Evolutionary conservation across 2,113 vertebrate species (phyloP), one percentile per base, ranked within the genome.

Genomic region (Trichechus manatus): DNA sequence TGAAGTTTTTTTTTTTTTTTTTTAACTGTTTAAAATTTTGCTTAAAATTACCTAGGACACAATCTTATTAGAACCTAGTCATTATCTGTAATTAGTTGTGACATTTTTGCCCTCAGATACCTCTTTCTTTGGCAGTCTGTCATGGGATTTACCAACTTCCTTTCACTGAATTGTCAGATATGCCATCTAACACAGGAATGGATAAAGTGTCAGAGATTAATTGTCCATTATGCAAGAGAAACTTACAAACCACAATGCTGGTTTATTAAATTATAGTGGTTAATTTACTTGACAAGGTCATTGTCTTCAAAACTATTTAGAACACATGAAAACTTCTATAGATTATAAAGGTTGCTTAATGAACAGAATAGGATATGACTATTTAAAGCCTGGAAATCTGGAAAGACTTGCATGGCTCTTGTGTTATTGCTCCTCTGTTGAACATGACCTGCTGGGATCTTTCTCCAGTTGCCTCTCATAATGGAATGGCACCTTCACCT

Each of bases 31-130:
- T 2, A 85, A 36, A 93, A 59, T 87, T 96, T 94, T 66, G 89
- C 53, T 91, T 94, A 94, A 83, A 84, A 59, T 88, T 23, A 90
- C 61, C 14, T 39, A 88, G 50, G 53, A 95, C 84, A 94, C 44
- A 78, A 0, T 95, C 84, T 96, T n/a, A 80, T 95, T 90, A 93
- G 39, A 90, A 86, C 4, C 78, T 94, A 59, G 36, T 95, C 56
- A 89, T 22, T 85, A 0, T 42, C 36, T 83, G 9, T 89, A 72
- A 88, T 68, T 53, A 53, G 63, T 89, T 89, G 33, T 63, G 9
- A 17, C 70, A 27, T 64, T 68, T 93, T 94, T 95, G 20, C 85
- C 47, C 59, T 59, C 80, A 89, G 82, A 9, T 19, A 9, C 93
- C 80, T 91, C 14, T 91, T 91, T 93, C 53, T 74, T 89, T 77